Conservation (phyloP, 1,140 invertebrate genomes). For the Zelostemma sp. region DNA sequence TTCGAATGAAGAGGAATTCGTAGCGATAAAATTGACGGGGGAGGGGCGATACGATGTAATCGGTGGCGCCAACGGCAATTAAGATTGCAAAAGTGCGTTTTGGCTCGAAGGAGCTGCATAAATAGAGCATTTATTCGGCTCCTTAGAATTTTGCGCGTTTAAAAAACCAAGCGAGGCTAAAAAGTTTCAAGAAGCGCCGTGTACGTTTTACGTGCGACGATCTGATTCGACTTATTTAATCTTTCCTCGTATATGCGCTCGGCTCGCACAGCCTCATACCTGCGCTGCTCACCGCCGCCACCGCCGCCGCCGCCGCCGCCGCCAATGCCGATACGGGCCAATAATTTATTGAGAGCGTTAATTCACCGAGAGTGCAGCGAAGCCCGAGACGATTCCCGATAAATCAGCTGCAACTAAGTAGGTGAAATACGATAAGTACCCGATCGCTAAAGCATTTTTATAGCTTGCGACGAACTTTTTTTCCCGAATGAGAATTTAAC, state of each 20-base stretch:
- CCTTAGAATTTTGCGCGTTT: constrained; percentile 15
- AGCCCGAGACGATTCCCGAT: constrained; percentile 39
- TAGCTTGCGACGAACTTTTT: background rate
- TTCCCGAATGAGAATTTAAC: too few relatives aligned
- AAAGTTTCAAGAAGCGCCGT: constrained; percentile 25
- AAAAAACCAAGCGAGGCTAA: too few relatives aligned
- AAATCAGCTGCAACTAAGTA: constrained; percentile 47
- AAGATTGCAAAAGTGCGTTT: background rate
- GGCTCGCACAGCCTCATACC: constrained; percentile 38
- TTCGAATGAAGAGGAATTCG: too few relatives aligned
- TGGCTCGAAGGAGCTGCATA: background rate
- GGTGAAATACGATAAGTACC: constrained; percentile 48
- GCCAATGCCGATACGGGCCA: constrained; percentile 45
- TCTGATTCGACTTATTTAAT: constrained; percentile 33
- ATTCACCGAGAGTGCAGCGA: constrained; percentile 40
- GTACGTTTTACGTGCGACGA: constrained; percentile 21
- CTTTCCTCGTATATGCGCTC: constrained; percentile 35
- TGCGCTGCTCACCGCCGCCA: too few relatives aligned
- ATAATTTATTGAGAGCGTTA: constrained; percentile 48
- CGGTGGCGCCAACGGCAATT: background rate
- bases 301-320: too few relatives aligned
- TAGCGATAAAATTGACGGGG: too few relatives aligned
- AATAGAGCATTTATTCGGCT: background rate
- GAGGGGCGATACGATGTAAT: too few relatives aligned
- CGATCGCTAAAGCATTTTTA: constrained; percentile 33